Evolutionary conservation across 2,113 vertebrate species (phyloP), one percentile per base, ranked within the genome.

Genomic region (Bufo bufo): DNA sequence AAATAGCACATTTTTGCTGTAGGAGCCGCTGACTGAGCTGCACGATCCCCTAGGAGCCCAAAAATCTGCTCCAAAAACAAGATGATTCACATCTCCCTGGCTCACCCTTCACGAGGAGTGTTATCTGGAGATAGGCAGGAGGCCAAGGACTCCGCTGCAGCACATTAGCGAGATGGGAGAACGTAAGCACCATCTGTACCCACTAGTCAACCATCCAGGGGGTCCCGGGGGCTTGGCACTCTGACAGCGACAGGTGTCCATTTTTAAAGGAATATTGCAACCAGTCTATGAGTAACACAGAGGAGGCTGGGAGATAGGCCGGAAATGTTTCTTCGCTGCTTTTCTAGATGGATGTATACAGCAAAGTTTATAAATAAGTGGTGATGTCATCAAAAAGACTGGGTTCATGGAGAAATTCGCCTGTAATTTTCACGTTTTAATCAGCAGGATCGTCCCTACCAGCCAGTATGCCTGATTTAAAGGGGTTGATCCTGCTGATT

Each of bases 131-230:
- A 80, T 81, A 81, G 79, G 56, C 56, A 61, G 79, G 13, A 61
- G 16, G 56, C 79, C 79, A 81, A 47, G 23, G 23, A 81, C 79
- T 81, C 56, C 20, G 56, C 77, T 54, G 23, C 50, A 23, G n/a
- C 77, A 79, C 77, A 58, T 78, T 54, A 78, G 4, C 6, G 12
- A 52, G 50, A 78, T 52, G 23, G 16, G 20, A 59, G 8, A 43
- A 59, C 33, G 45, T 56, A 43, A 47, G 79, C 56, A 47, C 79
- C 79, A 81, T 61, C 79, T 81, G 79, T 81, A 61, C 17, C 79
- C 43, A 61, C 79, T 81, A 19, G 23, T 80, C 77, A 80, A 80
- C 54, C 58, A 54, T 20, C 56, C 33, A 0, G 56, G 77, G 33
- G 56, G 58, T 7, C 79, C 4, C 4, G 1, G 58, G 79, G 79